phyloP scores from a whole-genome alignment of 2,797 vertebrate species.

The Macropus fuliginosus region DNA sequence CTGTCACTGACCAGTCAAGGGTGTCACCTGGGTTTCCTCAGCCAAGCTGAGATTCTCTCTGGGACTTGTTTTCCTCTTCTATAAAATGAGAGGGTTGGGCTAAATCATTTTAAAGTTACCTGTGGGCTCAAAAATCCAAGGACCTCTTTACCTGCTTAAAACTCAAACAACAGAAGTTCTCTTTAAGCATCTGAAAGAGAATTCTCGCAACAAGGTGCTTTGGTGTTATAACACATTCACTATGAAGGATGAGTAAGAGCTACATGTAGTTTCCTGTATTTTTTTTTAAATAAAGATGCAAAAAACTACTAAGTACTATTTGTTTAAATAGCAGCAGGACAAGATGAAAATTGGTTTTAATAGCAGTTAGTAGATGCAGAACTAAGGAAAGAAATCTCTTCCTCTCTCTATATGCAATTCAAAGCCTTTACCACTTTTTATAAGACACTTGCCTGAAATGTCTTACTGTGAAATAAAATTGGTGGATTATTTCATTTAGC shows the following conservation, averaged over 20 bases:
- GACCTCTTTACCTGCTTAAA: neutral
- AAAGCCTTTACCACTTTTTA: conserved; percentile 31
- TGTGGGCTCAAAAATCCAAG: neutral
- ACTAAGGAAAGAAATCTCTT: neutral
- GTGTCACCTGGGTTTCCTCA: neutral
- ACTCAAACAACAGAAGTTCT: neutral
- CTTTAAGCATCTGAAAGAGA: neutral
- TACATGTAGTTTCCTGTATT: neutral
- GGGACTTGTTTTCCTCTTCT: neutral
- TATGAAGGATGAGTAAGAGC: neutral
- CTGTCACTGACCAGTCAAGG: neutral
- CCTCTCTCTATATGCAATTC: neutral
- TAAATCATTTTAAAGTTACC: neutral
- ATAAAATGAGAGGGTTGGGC: neutral
- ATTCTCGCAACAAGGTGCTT: neutral
- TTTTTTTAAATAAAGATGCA: conserved; percentile 1
- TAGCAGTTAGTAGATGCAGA: neutral
- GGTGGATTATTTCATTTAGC: neutral
- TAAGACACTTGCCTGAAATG: neutral
- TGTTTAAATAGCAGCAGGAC: conserved; percentile 26
- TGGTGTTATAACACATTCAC: neutral
- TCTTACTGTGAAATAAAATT: conserved; percentile 26
- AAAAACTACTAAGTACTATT: neutral
- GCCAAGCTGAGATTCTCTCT: neutral
- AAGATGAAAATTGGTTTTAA: neutral